Percentiles rank a stretch among this genome's conserved stretches.
Conservation (phyloP, 2,113 vertebrate species). For the Peromyscus californicus region DNA sequence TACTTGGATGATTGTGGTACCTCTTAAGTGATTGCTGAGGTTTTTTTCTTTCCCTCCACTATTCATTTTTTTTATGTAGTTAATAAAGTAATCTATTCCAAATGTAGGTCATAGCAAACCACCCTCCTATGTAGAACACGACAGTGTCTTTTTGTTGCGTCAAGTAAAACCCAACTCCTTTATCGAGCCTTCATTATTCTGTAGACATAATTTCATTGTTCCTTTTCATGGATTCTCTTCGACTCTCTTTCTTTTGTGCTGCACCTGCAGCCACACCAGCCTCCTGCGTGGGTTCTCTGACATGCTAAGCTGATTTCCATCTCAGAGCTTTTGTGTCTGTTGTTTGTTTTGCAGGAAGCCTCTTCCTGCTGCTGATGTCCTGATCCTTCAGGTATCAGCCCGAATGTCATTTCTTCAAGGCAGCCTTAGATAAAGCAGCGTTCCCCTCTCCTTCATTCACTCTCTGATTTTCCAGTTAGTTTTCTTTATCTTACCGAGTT, state of each 20-base stretch:
- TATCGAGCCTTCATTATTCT: neutral
- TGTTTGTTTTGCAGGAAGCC: neutral
- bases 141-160: neutral
- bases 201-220: neutral
- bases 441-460: neutral
- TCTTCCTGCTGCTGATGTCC: neutral
- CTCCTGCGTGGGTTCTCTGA: neutral
- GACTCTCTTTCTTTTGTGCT: neutral
- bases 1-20: neutral
- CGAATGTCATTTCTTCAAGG: neutral
- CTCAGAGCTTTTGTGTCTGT: neutral
- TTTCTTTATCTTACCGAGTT: neutral
- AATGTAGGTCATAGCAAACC: conserved; percentile 11
- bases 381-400: neutral
- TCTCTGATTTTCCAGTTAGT: neutral
- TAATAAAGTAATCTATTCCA: conserved; percentile 2
- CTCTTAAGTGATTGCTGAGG: neutral
- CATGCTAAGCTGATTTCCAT: neutral
- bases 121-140: neutral
- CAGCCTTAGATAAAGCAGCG: neutral
- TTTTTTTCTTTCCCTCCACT: neutral
- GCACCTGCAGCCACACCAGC: fast-evolving
- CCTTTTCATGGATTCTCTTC: neutral
- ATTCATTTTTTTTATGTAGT: neutral
- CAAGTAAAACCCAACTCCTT: neutral